These are phyloP conservation scores for Synergus laeviventris DNA, from an alignment of 2,888 invertebrate species.

Conservation along the genomic window DNA sequence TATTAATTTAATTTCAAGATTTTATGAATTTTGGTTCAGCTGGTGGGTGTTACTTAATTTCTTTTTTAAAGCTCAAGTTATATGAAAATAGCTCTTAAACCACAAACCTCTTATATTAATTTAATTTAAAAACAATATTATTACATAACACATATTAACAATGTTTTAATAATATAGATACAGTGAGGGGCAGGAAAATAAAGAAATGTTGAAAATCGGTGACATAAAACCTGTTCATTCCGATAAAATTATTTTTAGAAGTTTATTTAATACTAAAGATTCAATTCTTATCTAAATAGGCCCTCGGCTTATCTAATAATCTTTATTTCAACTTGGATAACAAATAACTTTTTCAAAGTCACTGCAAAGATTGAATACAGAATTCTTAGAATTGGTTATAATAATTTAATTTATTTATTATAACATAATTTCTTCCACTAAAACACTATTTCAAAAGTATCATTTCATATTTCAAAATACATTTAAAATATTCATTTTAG, in stretches of 20 bases:
- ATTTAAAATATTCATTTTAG: background rate
- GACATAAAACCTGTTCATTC: background rate
- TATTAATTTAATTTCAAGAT: conserved; percentile 64
- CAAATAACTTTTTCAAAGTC: background rate
- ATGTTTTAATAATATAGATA: background rate
- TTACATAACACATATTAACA: conserved; percentile 14
- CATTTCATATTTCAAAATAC: background rate
- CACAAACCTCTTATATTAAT: background rate
- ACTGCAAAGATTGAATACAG: background rate
- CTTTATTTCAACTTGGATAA: background rate
- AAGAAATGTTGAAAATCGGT: background rate
- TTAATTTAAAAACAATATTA: too few relatives aligned
- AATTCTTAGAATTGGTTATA: background rate
- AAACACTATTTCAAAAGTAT: background rate
- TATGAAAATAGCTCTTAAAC: background rate
- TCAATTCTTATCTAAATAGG: conserved; percentile 14
- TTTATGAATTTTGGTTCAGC: conserved; percentile 94
- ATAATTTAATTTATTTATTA: too few relatives aligned
- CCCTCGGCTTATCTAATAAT: conserved; percentile 19
- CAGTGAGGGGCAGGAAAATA: background rate
- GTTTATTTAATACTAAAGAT: background rate
- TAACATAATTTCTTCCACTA: background rate
- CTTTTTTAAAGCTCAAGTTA: background rate
- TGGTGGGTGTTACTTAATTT: conserved; percentile 78
- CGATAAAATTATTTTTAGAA: background rate